These are phyloP conservation scores for Erpetoichthys calabaricus DNA, from an alignment of 2,797 vertebrate genomes.

Conservation along the genomic window DNA sequence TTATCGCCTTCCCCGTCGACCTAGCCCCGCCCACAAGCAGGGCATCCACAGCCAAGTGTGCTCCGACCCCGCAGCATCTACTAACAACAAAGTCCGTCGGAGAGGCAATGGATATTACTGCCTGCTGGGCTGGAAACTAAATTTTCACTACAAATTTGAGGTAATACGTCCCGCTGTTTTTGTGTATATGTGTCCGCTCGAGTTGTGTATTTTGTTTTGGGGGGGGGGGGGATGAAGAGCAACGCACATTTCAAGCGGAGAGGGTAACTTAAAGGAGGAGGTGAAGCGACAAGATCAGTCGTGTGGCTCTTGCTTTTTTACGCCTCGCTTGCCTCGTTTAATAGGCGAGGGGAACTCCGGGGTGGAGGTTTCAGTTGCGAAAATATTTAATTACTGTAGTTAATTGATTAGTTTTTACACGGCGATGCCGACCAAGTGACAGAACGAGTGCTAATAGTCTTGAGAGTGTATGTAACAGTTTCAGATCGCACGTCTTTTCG, in stretches of 20 bases:
- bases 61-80: constrained; percentile 42
- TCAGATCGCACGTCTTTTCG: too few relatives aligned
- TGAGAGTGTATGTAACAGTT: too few relatives aligned
- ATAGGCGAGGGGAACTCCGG: background rate
- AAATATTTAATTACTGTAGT: background rate
- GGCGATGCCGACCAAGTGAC: background rate
- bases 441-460: too few relatives aligned
- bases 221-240: too few relatives aligned
- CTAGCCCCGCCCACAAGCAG: constrained; percentile 37
- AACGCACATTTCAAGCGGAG: background rate
- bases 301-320: background rate
- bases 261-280: background rate
- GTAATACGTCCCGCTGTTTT: constrained; percentile 26
- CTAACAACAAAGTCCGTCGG: constrained; percentile 45
- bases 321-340: background rate
- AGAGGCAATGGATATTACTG: constrained; percentile 38
- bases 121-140: constrained; percentile 30
- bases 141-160: constrained; percentile 43
- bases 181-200: too few relatives aligned
- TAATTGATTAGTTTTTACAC: background rate
- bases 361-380: background rate
- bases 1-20: constrained; percentile 16
- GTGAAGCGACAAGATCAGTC: background rate
- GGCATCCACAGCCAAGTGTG: constrained; percentile 35
- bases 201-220: too few relatives aligned